phyloP scores from a whole-genome alignment of 2,888 invertebrate species.

The Ischnura elegans region DNA sequence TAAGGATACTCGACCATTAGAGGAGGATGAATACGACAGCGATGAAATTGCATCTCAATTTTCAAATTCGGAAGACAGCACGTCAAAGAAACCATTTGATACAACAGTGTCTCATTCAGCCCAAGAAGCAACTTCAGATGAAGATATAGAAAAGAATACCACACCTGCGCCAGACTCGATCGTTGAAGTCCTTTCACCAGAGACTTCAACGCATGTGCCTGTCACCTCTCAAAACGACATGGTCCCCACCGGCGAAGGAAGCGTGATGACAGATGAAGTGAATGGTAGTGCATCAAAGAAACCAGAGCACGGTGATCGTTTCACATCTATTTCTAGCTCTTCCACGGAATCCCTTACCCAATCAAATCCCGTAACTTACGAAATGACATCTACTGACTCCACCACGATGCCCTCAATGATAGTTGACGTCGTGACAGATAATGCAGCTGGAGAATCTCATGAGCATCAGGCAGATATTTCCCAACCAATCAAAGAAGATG shows the following conservation, averaged over 20 bases:
- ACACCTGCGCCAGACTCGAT: not conserved
- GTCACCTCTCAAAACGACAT: not conserved
- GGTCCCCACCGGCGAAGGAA: not conserved
- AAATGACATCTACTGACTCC: not conserved
- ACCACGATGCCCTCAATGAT: not conserved
- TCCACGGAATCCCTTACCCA: not conserved
- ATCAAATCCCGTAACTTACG: not conserved
- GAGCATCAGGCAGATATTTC: not conserved
- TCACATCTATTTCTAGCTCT: not conserved
- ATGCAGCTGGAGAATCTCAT: not conserved
- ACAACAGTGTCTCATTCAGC: not conserved
- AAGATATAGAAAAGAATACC: not conserved
- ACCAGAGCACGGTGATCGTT: not conserved
- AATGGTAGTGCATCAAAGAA: not conserved
- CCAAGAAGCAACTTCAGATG: not conserved
- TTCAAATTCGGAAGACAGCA: constrained; percentile 52
- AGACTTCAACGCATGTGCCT: not conserved
- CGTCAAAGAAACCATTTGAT: not conserved
- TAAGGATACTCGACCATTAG: not conserved
- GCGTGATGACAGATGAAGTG: not conserved
- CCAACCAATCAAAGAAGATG: not conserved
- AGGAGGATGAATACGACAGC: constrained; percentile 10
- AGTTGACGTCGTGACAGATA: not conserved
- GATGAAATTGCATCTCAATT: constrained; percentile 69
- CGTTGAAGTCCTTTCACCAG: not conserved